Evolutionary conservation across 2,797 vertebrate species (phyloP).

Genomic region (Pantherophis alleghaniensis): DNA sequence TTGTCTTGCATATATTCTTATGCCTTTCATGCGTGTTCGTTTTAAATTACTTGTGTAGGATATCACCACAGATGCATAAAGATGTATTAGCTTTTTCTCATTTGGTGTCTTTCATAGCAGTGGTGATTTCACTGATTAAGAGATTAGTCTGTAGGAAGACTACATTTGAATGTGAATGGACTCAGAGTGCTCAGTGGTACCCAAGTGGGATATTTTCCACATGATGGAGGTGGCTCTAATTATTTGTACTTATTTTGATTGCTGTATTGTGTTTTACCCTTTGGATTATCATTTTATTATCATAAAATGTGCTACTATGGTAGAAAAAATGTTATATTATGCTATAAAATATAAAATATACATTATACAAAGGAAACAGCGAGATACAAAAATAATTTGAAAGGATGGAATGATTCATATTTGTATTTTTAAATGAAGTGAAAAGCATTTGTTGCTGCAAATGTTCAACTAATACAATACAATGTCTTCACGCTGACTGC

Average conservation of each 20-base stretch:
- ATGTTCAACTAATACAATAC: neutral
- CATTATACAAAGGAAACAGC: neutral
- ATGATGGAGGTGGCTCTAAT: constrained; percentile 56
- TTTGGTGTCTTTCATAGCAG: constrained; percentile 44
- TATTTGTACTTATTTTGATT: constrained; percentile 59
- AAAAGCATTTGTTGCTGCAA: neutral
- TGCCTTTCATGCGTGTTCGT: constrained; percentile 35
- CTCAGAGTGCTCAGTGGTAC: constrained; percentile 48
- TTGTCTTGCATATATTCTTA: constrained; percentile 3
- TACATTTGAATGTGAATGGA: constrained; percentile 57
- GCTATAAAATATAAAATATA: neutral
- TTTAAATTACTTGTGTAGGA: constrained; percentile 43
- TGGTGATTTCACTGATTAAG: constrained; percentile 62
- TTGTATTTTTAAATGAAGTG: neutral
- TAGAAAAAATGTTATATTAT: constrained; percentile 36
- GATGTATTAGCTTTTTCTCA: constrained; percentile 51
- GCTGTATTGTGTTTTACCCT: constrained; percentile 45
- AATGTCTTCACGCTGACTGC: neutral
- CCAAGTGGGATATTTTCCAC: constrained; percentile 57
- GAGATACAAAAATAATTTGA: neutral
- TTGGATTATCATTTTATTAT: constrained; percentile 50
- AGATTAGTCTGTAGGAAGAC: constrained; percentile 57
- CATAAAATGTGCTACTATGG: constrained; percentile 19
- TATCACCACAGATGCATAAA: constrained; percentile 52
- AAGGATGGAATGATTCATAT: neutral